Evolutionary conservation across 2,888 invertebrate species (phyloP).

Genomic region (Agriotes lineatus): DNA sequence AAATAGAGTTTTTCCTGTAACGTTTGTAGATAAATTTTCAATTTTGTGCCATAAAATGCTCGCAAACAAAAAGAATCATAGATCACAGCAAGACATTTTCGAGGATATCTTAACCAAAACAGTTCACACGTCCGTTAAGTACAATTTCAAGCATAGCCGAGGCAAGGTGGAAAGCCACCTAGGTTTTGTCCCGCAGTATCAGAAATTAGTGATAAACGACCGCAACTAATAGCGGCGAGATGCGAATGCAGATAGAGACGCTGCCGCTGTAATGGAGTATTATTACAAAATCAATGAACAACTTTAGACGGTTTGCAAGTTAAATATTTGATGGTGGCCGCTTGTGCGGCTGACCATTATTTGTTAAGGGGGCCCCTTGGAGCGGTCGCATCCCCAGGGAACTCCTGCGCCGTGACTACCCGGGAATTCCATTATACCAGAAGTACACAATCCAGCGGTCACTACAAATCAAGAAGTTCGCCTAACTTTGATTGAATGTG

Average conservation of each 20-base stretch:
- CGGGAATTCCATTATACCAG: slow-evolving; percentile 62
- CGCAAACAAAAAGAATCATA: too few species aligned
- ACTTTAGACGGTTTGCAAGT: slow-evolving; percentile 48
- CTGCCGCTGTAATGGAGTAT: slow-evolving; percentile 35
- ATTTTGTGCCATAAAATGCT: too few species aligned
- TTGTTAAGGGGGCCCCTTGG: slow-evolving; percentile 54
- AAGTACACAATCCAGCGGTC: slow-evolving; percentile 59
- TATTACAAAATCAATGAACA: slow-evolving; percentile 43
- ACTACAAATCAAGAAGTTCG: slow-evolving; percentile 59
- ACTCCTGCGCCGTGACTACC: slow-evolving; percentile 56
- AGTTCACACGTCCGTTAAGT: too few species aligned
- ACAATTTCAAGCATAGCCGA: too few species aligned
- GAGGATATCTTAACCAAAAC: too few species aligned
- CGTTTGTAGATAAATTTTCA: too few species aligned
- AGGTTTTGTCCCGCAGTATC: neutral
- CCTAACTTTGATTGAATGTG: slow-evolving; percentile 61
- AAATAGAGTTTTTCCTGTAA: too few species aligned
- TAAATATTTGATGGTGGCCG: slow-evolving; percentile 59
- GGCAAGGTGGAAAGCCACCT: too few species aligned
- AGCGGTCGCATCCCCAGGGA: slow-evolving; percentile 61
- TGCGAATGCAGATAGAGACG: slow-evolving; percentile 27
- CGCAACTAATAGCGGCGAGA: slow-evolving; percentile 11
- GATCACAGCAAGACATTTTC: too few species aligned
- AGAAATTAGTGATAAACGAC: slow-evolving; percentile 9
- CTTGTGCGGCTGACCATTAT: slow-evolving; percentile 54